Evolutionary conservation across 2,888 invertebrate species (phyloP), one percentile per base, ranked within the genome.

Genomic region (Acronicta aceris): DNA sequence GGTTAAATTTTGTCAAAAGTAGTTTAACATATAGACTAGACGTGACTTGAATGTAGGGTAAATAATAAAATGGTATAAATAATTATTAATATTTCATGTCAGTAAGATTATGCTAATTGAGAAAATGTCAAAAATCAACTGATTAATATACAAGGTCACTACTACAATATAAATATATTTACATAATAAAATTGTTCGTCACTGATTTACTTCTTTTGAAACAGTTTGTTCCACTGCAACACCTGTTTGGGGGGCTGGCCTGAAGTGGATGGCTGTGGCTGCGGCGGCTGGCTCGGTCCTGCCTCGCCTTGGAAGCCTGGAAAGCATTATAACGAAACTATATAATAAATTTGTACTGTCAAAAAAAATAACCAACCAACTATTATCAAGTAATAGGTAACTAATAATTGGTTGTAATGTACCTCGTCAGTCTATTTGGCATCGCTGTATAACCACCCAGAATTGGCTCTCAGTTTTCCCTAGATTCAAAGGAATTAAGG

Each of bases 201-300:
- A 78, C 76, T 65, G 76, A 74, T 79, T 87, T 86, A 91, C 79
- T 91, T 91, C 71, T 89, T 90, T 74, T 70, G 69, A 77, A 92
- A 92, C 36, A 92, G 81, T 78, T 89, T 87, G 77, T 89, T 91
- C 91, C 91, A 92, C 67, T 88, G 88, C 60, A 90, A 74, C n/a
- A 76, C 67, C 25, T 76, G 65, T 59, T 86, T 84, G 30, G 82
- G 74, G 9, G 81, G 79, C 48, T 78, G 80, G 48, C 81, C 59
- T 9, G 85, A 81, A 43, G 83, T 81, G 56, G 89, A 83, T 21
- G 86, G 83, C 69, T 84, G 84, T 47, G 88, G 81, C 64, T 83
- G 83, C 36, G 82, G 78, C 53, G 80, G 74, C 55, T 76, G 82
- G 42, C 81, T 78, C 49, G 71, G 62, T 57, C 79, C 83, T 78